A percentile compares a stretch with the other conserved stretches of the same genome.
phyloP scores from a whole-genome alignment of 1,140 invertebrate genomes.

The Pararge aegeria region DNA sequence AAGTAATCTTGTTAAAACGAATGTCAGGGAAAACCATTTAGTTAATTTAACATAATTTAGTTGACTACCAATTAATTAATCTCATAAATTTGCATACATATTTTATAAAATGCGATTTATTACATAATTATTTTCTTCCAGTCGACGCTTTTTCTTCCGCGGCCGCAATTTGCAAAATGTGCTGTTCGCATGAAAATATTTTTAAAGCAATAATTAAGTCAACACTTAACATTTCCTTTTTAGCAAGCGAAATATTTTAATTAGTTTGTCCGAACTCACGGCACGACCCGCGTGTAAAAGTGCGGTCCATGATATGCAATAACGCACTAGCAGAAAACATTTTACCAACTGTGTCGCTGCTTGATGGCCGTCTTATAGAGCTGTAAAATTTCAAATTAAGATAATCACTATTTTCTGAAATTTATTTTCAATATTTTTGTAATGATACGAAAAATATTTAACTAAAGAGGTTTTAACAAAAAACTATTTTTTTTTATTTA shows the following conservation, averaged over 20 bases:
- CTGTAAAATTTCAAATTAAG: too few species aligned
- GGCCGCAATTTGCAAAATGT: conserved; percentile 14
- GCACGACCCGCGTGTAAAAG: conserved; percentile 27
- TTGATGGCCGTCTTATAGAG: too few species aligned
- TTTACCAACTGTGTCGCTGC: too few species aligned
- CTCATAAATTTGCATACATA: not conserved
- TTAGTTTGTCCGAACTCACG: conserved; percentile 39
- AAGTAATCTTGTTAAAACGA: not conserved
- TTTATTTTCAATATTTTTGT: too few species aligned
- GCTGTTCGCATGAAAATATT: conserved; percentile 26
- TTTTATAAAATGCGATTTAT: not conserved
- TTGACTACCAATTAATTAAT: not conserved
- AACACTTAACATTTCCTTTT: conserved; percentile 38
- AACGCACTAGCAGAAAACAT: not conserved
- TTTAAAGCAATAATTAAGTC: conserved; percentile 40
- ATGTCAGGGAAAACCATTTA: not conserved
- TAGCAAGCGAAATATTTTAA: conserved; percentile 48
- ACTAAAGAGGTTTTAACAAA: too few species aligned
- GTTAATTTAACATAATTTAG: not conserved
- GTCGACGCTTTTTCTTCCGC: conserved; percentile 13
- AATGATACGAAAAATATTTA: too few species aligned
- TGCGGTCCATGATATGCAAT: conserved; percentile 25
- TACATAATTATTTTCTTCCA: conserved; percentile 20
- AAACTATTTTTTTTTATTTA: too few species aligned
- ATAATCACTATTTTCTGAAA: too few species aligned